These are phyloP conservation scores for Triplophysa rosa DNA, from an alignment of 2,113 vertebrate species.

Conservation along the genomic window DNA sequence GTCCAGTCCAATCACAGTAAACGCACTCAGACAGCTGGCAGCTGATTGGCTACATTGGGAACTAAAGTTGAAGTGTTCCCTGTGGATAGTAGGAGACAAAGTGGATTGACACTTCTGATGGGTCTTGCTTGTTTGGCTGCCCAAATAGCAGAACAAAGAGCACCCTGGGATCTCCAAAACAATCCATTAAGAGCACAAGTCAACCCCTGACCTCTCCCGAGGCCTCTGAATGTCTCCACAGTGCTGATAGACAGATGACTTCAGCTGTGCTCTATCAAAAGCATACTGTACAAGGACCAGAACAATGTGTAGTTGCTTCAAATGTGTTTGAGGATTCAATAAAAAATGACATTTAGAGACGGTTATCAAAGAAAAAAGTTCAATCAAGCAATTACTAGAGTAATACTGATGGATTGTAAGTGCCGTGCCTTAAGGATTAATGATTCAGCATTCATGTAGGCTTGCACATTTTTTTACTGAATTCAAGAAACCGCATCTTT, in stretches of 20 bases:
- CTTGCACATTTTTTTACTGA: background rate
- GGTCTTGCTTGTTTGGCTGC: conserved; percentile 37
- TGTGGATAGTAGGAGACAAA: conserved; percentile 19
- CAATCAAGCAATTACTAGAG: background rate
- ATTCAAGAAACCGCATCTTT: conserved; percentile 18
- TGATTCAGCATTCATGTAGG: background rate
- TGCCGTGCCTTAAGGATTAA: background rate
- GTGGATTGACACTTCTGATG: conserved; percentile 45
- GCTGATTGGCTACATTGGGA: background rate
- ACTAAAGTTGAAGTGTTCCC: conserved; percentile 20
- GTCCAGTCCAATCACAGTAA: conserved; percentile 12
- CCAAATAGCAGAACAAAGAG: conserved; percentile 28
- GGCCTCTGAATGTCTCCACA: conserved; percentile 26
- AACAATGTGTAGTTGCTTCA: background rate
- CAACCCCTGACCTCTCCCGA: conserved; percentile 38
- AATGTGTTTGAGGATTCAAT: background rate
- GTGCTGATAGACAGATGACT: conserved; percentile 13
- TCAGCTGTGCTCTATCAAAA: background rate
- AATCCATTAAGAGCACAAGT: conserved; percentile 39
- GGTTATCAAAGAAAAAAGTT: background rate
- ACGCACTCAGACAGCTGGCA: conserved; percentile 17
- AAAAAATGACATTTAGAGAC: background rate
- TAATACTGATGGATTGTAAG: background rate
- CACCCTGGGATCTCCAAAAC: conserved; percentile 42
- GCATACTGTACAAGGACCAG: background rate